Base-by-base conservation (phyloP, 2,797 vertebrate species). In the Adelosebastes latens region DNA sequence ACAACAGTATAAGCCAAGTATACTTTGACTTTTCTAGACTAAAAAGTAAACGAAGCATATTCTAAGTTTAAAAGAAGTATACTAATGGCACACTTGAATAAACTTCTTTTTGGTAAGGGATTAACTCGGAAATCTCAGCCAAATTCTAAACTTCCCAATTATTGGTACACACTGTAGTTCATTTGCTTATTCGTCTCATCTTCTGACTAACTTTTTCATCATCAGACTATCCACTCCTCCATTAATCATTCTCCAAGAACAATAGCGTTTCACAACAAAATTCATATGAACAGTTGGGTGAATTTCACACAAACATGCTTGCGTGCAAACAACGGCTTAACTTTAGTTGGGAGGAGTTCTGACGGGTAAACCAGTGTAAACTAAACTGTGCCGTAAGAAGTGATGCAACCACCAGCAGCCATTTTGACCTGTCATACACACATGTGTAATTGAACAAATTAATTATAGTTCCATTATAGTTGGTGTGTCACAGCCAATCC, bases 341-440 rank as follows among this genome's bases (percentile, higher is more conserved):
- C 56, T 5, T 62, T 20, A 60, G 25, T 58, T 7, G 53, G 68
- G 64, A 59, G 24, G 61, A 65, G 70, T 32, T 64, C 42, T 72
- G 52, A 88, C 6, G 4, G 75, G 58, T 61, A 59, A 59, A 74
- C 53, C 86, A 18, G 2, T 22, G 60, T 64, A 69, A 82, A 75
- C 56, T 18, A 63, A 83, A 75, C 56, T 18, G 70, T 53, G 46
- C 75, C 80, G 74, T 89, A 52, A 32, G 68, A 69, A 79, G 87
- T 76, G 77, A 31, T n/a, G 72, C 70, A 77, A 79, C 72, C 42
- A 24, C 4, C 49, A n/a, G 9, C 49, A 53, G 49, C 2, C 49
- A 53, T 53, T 53, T 53, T n/a, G 20, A 22, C 49, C 8, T 53
- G 49, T 53, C 20, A 53, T 53, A 53, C 4, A 53, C 49, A 22